Evolutionary conservation across 2,888 invertebrate genomes (phyloP).

Genomic region (Meta bourneti): DNA sequence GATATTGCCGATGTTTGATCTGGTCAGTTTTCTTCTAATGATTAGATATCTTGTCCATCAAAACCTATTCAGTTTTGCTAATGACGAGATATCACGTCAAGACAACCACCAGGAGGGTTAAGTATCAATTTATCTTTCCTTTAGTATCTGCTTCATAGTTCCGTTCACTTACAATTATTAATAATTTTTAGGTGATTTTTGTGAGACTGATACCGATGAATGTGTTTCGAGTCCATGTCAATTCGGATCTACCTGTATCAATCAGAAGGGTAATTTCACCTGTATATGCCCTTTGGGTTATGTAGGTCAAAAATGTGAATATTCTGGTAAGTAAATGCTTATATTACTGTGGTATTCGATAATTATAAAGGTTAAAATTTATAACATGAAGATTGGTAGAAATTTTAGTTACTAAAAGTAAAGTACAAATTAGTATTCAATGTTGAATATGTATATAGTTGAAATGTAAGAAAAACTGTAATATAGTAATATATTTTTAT

Average conservation of each 20-base stretch:
- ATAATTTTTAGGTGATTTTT: conserved; percentile 28
- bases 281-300: conserved; percentile 76
- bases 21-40: no score
- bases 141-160: no score
- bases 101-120: no score
- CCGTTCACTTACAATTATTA: no score
- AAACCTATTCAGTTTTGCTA: no score
- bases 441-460: not conserved
- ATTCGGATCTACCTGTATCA: conserved; percentile 68
- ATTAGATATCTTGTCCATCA: no score
- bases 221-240: conserved; percentile 74
- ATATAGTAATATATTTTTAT: conserved; percentile 25
- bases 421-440: not conserved
- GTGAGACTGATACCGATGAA: conserved; percentile 71
- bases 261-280: conserved; percentile 64
- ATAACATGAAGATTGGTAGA: no score
- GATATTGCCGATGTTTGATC: no score
- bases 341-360: not conserved
- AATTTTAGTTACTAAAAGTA: no score
- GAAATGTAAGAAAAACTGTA: not conserved
- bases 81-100: no score
- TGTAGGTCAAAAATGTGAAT: conserved; percentile 61
- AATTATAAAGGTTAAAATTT: not conserved
- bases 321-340: conserved; percentile 43
- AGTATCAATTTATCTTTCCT: no score